A percentile compares a stretch with the other conserved stretches of the same genome.
Conservation (phyloP, 2,113 vertebrate species). For the Raphicerus campestris region DNA sequence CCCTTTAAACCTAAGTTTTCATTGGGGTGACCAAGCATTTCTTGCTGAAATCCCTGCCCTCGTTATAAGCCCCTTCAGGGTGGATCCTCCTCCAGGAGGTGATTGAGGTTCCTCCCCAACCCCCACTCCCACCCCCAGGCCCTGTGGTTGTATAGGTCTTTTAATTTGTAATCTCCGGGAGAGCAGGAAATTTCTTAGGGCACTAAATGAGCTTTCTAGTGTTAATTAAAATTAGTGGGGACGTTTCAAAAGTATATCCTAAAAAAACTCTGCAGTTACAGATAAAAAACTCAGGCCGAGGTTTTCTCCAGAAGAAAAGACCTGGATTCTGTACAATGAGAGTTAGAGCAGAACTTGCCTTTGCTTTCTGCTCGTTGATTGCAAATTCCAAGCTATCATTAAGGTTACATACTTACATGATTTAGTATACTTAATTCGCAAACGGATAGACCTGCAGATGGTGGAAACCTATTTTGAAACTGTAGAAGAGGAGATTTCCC, state of each 20-base stretch:
- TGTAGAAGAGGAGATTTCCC: neutral
- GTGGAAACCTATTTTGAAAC: neutral
- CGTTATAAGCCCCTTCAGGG: neutral
- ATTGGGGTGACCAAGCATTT: neutral
- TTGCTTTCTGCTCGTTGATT: neutral
- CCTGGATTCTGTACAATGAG: neutral
- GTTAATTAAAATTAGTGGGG: neutral
- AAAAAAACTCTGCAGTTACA: neutral
- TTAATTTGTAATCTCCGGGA: neutral
- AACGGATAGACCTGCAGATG: neutral
- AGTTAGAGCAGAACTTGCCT: neutral
- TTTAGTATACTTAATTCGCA: neutral
- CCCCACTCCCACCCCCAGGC: neutral
- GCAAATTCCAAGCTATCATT: neutral
- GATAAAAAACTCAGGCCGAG: neutral
- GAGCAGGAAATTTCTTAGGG: neutral
- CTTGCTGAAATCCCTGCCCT: neutral
- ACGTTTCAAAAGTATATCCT: neutral
- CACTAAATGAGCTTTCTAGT: neutral
- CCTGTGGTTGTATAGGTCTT: neutral
- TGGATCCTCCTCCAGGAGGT: neutral
- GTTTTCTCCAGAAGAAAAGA: neutral
- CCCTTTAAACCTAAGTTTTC: neutral
- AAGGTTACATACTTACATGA: neutral
- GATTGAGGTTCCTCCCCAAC: neutral